Percentiles rank a stretch among this genome's conserved stretches.
Evolutionary conservation across 2,888 invertebrate species (phyloP).

Genomic region (Ethmia dodecea): DNA sequence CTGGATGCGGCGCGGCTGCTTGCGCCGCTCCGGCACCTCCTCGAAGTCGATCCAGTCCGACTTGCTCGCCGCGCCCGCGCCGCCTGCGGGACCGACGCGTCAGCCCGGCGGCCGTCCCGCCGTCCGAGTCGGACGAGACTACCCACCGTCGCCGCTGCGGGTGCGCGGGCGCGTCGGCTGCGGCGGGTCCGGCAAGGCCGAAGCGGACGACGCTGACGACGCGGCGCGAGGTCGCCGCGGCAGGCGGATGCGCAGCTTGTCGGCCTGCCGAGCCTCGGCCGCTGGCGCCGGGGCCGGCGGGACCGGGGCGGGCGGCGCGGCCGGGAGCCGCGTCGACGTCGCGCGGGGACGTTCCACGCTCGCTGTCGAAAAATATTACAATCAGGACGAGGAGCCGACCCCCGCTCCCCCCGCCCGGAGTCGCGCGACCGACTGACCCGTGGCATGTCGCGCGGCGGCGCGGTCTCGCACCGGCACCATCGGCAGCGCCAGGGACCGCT

Average conservation of each 20-base stretch:
- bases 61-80: conserved; percentile 22
- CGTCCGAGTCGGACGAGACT: neutral
- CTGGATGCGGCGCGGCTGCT: conserved; percentile 89
- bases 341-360: conserved; percentile 78
- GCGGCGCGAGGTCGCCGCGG: conserved; percentile 54
- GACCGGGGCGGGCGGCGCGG: conserved; percentile 16
- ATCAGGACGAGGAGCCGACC: neutral
- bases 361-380: conserved; percentile 22
- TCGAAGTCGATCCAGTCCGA: conserved; percentile 91
- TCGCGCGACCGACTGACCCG: conserved; percentile 1
- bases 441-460: conserved; percentile 33
- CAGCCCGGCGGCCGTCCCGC: neutral
- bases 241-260: conserved; percentile 53
- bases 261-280: conserved; percentile 36
- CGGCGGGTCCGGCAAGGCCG: conserved; percentile 26
- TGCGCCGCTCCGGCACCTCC: conserved; percentile 89
- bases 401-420: neutral
- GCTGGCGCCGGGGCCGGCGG: conserved; percentile 25
- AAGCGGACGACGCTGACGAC: conserved; percentile 28
- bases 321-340: conserved; percentile 78
- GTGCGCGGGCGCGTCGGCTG: conserved; percentile 27
- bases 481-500: conserved; percentile 88
- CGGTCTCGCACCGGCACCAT: conserved; percentile 84
- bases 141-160: conserved; percentile 50
- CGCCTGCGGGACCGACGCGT: neutral